A percentile compares a stretch with the other conserved stretches of the same genome.
Conservation (phyloP, 2,888 invertebrate species). For the Torymus tubicola region DNA sequence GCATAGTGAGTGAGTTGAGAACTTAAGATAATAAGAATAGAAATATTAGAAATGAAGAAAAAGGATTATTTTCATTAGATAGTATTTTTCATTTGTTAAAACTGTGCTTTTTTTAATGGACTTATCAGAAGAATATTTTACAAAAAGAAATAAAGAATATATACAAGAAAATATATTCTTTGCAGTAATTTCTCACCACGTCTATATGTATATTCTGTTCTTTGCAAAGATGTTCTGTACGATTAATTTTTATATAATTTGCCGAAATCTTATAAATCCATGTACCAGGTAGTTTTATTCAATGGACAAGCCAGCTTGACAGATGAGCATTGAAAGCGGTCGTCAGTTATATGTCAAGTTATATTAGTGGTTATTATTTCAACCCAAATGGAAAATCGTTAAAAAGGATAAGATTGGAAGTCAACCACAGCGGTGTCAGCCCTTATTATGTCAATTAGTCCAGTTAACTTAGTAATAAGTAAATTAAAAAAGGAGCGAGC, state of each 20-base stretch:
- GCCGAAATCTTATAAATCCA: slow-evolving; percentile 12
- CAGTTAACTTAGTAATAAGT: slow-evolving; percentile 35
- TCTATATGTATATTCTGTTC: background rate
- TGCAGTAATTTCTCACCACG: too few species aligned
- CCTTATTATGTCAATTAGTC: slow-evolving; percentile 46
- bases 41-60: too few species aligned
- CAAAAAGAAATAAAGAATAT: slow-evolving; percentile 4
- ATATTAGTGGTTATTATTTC: slow-evolving; percentile 39
- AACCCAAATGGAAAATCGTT: slow-evolving; percentile 34
- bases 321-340: slow-evolving; percentile 49
- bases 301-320: slow-evolving; percentile 41
- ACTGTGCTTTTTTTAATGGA: background rate
- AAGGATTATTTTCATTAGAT: too few species aligned
- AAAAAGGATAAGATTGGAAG: slow-evolving; percentile 30
- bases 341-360: slow-evolving; percentile 26
- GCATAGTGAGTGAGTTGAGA: background rate
- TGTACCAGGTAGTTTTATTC: slow-evolving; percentile 10
- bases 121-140: background rate
- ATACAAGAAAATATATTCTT: too few species aligned
- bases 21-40: too few species aligned
- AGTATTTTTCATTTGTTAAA: background rate
- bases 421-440: slow-evolving; percentile 27
- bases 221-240: slow-evolving; percentile 3
- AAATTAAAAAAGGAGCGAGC: slow-evolving; percentile 19
- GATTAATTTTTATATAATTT: slow-evolving; percentile 1